These are phyloP conservation scores for Caranx ignobilis DNA, from an alignment of 2,113 vertebrate species.

Conservation along the genomic window DNA sequence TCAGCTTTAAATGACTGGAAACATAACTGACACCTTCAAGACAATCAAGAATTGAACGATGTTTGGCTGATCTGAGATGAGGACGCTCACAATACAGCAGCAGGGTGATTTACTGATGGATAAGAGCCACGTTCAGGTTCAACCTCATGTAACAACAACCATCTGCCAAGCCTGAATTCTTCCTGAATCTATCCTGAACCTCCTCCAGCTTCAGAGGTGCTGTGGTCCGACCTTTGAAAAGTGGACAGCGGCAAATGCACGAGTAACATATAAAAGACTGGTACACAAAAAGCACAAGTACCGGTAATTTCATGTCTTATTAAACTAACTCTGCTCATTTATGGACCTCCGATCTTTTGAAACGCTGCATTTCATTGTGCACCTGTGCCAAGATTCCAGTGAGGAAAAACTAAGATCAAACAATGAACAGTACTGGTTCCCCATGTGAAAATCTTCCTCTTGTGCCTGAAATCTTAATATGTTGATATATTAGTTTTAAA, in stretches of 20 bases:
- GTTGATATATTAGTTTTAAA: neutral
- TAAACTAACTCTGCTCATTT: neutral
- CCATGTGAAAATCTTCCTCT: too few relatives aligned
- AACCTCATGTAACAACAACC: neutral
- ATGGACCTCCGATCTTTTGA: neutral
- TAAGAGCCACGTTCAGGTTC: neutral
- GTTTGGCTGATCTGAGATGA: neutral
- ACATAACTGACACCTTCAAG: neutral
- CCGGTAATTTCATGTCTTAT: neutral
- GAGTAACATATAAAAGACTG: neutral
- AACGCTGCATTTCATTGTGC: constrained; percentile 10
- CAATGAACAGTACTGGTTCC: too few relatives aligned
- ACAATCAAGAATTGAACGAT: neutral
- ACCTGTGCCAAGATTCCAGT: too few relatives aligned
- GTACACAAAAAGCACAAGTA: neutral
- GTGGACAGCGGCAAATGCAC: neutral
- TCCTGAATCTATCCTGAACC: neutral
- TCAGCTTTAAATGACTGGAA: neutral
- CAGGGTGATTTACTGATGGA: neutral
- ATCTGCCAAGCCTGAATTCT: neutral
- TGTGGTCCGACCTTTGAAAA: neutral
- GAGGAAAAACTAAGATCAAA: too few relatives aligned
- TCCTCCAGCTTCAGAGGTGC: neutral
- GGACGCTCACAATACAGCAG: neutral
- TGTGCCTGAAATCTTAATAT: too few relatives aligned